Conservation (phyloP, 2,113 vertebrate species). For the Orthonyx spaldingii region DNA sequence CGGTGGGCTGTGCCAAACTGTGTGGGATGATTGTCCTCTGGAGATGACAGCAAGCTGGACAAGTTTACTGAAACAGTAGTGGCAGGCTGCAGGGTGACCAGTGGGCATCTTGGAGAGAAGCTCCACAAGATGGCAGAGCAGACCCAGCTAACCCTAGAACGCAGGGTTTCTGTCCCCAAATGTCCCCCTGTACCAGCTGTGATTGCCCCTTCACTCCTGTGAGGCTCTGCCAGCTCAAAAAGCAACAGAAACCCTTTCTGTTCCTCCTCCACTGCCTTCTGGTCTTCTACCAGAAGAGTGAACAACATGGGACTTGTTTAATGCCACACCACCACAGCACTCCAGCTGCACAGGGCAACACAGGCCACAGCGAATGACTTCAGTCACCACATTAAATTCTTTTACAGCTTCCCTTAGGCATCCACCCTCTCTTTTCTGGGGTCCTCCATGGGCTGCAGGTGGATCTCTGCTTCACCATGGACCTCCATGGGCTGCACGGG, state of each 20-base stretch:
- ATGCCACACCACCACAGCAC: rapidly evolving
- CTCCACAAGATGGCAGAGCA: background rate
- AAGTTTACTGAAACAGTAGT: background rate
- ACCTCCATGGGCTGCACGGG: background rate
- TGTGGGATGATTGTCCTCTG: background rate
- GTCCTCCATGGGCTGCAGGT: background rate
- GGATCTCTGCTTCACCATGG: background rate
- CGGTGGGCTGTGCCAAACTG: background rate
- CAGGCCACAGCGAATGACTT: background rate
- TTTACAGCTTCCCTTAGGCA: background rate
- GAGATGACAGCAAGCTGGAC: background rate
- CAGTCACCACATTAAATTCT: background rate
- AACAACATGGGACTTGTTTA: background rate
- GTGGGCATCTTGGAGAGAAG: background rate
- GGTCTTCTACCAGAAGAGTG: background rate
- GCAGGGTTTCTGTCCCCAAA: background rate
- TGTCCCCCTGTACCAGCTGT: background rate
- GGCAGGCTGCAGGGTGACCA: background rate
- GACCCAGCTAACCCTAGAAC: background rate
- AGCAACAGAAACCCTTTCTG: background rate
- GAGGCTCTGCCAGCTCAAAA: background rate
- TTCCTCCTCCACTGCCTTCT: background rate
- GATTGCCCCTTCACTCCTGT: background rate
- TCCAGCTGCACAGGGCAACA: rapidly evolving
- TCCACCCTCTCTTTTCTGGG: no score